Conservation (phyloP, 2,113 vertebrate genomes). For the Campylomormyrus numenius region DNA sequence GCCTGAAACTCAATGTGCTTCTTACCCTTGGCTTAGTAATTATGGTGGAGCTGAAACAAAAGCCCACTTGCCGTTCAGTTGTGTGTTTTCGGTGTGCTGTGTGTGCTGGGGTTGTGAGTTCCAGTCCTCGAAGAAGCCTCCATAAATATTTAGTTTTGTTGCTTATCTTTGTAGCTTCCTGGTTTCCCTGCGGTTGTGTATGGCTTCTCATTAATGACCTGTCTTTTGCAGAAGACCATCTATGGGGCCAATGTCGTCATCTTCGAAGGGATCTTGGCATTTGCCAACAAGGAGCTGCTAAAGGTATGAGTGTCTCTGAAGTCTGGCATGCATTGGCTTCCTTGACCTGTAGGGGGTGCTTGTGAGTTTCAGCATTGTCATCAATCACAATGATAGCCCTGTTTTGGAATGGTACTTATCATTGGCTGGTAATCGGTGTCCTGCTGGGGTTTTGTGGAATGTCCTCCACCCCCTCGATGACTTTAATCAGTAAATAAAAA, state of each 20-base stretch:
- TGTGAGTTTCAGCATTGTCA: neutral
- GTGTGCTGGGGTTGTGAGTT: neutral
- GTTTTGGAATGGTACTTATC: neutral
- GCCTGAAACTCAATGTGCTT: conserved; percentile 29
- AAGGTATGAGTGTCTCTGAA: conserved; percentile 59
- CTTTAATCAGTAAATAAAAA: neutral
- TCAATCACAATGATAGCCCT: neutral
- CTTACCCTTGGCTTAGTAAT: conserved; percentile 36
- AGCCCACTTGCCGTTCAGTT: neutral
- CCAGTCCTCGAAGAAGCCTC: neutral
- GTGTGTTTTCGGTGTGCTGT: neutral
- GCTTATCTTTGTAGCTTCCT: neutral
- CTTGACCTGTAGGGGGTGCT: neutral
- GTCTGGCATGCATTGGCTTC: neutral
- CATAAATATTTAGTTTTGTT: neutral
- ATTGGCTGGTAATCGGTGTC: neutral
- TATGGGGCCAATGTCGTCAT: conserved; percentile 85
- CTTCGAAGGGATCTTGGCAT: conserved; percentile 82
- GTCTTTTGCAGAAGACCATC: conserved; percentile 69
- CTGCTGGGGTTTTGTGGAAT: neutral
- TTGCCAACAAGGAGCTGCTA: conserved; percentile 83
- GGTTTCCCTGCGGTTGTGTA: neutral
- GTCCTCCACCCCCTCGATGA: neutral
- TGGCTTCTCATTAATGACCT: neutral
- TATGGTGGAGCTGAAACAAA: conserved; percentile 21